Evolutionary conservation across 2,113 vertebrate species (phyloP), one percentile per base, ranked within the genome.

Genomic region (Calyptomena viridis): DNA sequence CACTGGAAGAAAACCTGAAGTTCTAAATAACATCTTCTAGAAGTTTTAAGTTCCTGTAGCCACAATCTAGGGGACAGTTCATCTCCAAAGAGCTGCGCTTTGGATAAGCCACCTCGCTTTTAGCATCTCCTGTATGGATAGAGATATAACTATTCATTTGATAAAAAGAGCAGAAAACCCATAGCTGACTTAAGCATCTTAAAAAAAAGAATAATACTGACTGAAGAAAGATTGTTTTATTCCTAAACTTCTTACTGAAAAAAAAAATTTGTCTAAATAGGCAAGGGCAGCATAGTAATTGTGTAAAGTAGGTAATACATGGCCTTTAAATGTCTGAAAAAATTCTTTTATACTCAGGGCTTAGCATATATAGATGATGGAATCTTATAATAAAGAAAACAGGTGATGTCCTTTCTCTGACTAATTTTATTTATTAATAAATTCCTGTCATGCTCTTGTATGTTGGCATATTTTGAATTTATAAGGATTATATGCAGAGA

Each of bases 361-460:
- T 47, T 88, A 81, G 40, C 31, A 85, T 69, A 68, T 84, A 77
- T 40, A 95, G 30, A 53, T 95, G 77, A 83, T 90, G 35, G 39
- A 37, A 90, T 87, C 94, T 96, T 91, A 39, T 87, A 93, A 88
- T 84, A 84, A 93, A 82, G 47, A 78, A 72, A 93, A 87, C 47
- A 94, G 69, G 47, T 88, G 55, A 96, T 69, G 12, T 20, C 33
- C 10, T 88, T 74, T 95, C 47, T 96, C 56, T 85, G 39, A 63
- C 33, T 89, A 71, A 75, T 92, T 96, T 92, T 31, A 82, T 93
- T 95, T 77, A 55, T 74, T 73, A 69, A 77, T 77, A 76, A 24
- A 66, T 86, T 94, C 33, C 42, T 88, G 55, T 80, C 47, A 47
- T 0, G 5, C 25, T 76, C 20, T 46, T 83, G 3, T 90, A 17